Base-by-base conservation (phyloP, 2,888 invertebrate species). In the Elgonia sp. region DNA sequence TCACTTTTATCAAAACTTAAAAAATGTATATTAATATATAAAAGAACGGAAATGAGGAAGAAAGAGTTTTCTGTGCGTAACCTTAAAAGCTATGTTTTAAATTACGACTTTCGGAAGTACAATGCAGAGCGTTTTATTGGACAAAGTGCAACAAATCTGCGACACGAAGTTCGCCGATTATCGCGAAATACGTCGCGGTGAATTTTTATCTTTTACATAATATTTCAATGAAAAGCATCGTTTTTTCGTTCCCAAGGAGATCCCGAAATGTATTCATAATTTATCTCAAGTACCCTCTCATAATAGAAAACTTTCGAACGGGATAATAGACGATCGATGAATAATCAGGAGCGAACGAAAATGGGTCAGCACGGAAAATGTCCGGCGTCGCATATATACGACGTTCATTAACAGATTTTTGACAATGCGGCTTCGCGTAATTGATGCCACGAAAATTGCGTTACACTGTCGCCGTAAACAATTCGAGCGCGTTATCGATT, bases 311-410 rank as follows among this genome's bases (percentile, higher is more conserved):
- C 60, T 80, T 84, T 87, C 60, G 42, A 21, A 39, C 40, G 37
- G 67, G 73, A 86, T 86, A 81, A 86, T 81, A 57, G 81, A 39
- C 63, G 80, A 87, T 87, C 84, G 84, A 87, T 87, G 80, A 84
- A 87, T 57, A 81, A 81, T 87, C 72, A 82, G 67, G 77, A 29
- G 16, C 14, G 75, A 69, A 21, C 7, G 57, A 72, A 86, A 82
- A 82, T 82, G 40, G 86, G 86, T 86, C 86, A 82, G 21, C 70
- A 53, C 63, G 55, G 75, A 73, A 85, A 85, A 76, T 80, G 79
- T 73, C 67, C 62, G 39, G 57, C 60, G 75, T 67, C 67, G 80
- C 73, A 62, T 80, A 70, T 63, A 86, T 62, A 76, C 81, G 76
- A 77, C 67, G 62, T 86, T 86, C 81, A 76, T 82, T 86, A 81